These are phyloP conservation scores for Trichogramma dendrolimi DNA, from an alignment of 2,888 invertebrate genomes.

Conservation along the genomic window DNA sequence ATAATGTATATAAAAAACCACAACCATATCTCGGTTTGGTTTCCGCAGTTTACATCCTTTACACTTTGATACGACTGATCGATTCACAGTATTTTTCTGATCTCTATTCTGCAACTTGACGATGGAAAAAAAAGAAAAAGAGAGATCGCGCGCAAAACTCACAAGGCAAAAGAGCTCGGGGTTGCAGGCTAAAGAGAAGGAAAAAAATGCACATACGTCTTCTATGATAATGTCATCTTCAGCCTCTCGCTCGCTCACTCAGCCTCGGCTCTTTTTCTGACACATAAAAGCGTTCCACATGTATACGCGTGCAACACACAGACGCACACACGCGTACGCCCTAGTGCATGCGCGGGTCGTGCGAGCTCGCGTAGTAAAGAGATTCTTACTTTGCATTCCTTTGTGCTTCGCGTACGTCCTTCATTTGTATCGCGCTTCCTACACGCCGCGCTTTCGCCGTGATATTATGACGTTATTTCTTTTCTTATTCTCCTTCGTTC, in stretches of 20 bases:
- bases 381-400: conserved; percentile 53
- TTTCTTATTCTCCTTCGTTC: conserved; percentile 18
- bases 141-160: not conserved
- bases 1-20: no score
- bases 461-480: conserved; percentile 25
- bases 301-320: not conserved
- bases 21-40: no score
- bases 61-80: no score
- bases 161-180: not conserved
- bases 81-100: no score
- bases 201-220: conserved; percentile 11
- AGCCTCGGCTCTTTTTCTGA: conserved; percentile 5
- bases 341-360: no score
- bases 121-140: no score
- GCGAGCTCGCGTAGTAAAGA: not conserved
- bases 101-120: no score
- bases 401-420: conserved; percentile 37
- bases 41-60: no score
- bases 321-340: not conserved
- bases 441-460: conserved; percentile 17
- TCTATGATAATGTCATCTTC: conserved; percentile 30
- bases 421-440: conserved; percentile 28
- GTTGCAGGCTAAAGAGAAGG: not conserved
- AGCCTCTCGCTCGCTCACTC: conserved; percentile 23
- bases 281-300: not conserved